Conservation (phyloP, 2,888 invertebrate species). For the Hypomecis punctinalis region DNA sequence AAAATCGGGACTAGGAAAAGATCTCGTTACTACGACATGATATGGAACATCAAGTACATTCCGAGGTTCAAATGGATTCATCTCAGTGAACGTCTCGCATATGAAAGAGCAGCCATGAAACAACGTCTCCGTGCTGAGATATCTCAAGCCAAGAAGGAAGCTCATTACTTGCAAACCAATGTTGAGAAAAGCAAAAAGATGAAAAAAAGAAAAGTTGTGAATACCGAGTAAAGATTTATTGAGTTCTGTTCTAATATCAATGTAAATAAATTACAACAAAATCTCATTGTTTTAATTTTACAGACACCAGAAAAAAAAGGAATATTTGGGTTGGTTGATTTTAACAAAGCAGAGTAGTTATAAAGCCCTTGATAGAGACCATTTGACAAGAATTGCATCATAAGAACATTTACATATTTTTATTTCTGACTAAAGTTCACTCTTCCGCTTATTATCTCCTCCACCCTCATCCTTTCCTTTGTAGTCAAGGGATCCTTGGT, state of each 20-base stretch:
- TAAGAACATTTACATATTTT: neutral
- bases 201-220: conserved; percentile 73
- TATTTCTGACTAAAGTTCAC: conserved; percentile 65
- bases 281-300: neutral
- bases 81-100: conserved; percentile 95
- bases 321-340: no score
- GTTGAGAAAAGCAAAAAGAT: conserved; percentile 91
- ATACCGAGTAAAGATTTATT: conserved; percentile 35
- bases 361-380: neutral
- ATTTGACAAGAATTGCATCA: neutral
- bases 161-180: conserved; percentile 93
- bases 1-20: conserved; percentile 94
- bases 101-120: conserved; percentile 95
- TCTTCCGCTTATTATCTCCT: conserved; percentile 75
- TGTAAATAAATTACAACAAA: neutral
- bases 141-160: conserved; percentile 95
- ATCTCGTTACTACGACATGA: conserved; percentile 93
- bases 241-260: neutral
- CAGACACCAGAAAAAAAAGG: neutral
- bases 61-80: conserved; percentile 98
- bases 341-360: neutral
- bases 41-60: conserved; percentile 99
- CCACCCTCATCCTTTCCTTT: conserved; percentile 74
- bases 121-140: conserved; percentile 95
- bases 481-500: conserved; percentile 71